These are phyloP conservation scores for Callyntrura guangdongensis DNA, from an alignment of 2,888 invertebrate genomes.

Conservation along the genomic window DNA sequence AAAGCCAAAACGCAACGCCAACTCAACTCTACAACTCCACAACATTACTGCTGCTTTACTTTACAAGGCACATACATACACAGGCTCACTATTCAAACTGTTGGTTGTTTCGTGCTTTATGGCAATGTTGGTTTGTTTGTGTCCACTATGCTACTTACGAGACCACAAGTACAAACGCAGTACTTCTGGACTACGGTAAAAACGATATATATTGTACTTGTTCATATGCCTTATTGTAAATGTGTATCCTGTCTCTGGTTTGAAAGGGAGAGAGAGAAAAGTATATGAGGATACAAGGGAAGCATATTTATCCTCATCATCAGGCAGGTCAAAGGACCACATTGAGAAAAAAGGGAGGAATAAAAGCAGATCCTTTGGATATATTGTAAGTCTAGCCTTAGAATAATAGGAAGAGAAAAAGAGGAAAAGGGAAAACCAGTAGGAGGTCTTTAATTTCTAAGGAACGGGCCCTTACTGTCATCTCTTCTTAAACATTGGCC, in stretches of 20 bases:
- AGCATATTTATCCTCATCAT: constrained; percentile 57
- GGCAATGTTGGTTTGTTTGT: constrained; percentile 15
- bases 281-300: neutral
- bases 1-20: no score
- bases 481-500: constrained; percentile 81
- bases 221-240: constrained; percentile 46
- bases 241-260: neutral
- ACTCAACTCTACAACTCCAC: constrained; percentile 55
- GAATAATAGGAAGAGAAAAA: constrained; percentile 73
- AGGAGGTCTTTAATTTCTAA: constrained; percentile 85
- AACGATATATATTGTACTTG: constrained; percentile 1
- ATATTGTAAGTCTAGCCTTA: constrained; percentile 52
- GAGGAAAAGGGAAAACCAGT: constrained; percentile 83
- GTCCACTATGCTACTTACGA: constrained; percentile 37
- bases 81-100: constrained; percentile 15
- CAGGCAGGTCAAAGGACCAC: constrained; percentile 77
- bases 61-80: neutral
- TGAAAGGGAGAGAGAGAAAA: neutral
- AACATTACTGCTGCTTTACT: neutral
- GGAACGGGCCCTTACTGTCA: constrained; percentile 84
- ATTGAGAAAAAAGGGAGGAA: constrained; percentile 69
- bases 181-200: neutral
- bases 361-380: constrained; percentile 63
- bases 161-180: no score
- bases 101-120: constrained; percentile 30